Evolutionary conservation across 2,888 invertebrate genomes (phyloP).

Genomic region (Nudaria mundana): DNA sequence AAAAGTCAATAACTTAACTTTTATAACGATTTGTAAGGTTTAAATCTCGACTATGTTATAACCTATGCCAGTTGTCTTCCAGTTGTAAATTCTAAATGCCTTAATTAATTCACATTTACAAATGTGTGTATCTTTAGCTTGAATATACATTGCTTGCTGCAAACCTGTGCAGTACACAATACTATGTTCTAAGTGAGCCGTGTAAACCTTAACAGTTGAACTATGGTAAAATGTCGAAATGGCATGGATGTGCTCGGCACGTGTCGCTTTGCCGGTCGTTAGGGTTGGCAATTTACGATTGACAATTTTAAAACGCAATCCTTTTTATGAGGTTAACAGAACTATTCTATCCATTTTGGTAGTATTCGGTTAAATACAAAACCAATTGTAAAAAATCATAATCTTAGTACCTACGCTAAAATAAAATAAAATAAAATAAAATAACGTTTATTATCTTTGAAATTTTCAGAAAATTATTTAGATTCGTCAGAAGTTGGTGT

Average conservation of each 20-base stretch:
- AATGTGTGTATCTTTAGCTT: constrained; percentile 12
- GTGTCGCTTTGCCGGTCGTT: constrained; percentile 12
- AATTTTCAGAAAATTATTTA: too few species aligned
- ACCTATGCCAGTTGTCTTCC: too few species aligned
- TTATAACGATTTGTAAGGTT: too few species aligned
- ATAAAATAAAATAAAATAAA: too few species aligned
- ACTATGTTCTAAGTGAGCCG: constrained; percentile 49
- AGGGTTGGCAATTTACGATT: constrained; percentile 23
- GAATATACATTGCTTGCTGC: constrained; percentile 40
- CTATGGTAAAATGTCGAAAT: constrained; percentile 44
- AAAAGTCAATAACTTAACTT: too few species aligned
- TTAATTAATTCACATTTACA: constrained; percentile 19
- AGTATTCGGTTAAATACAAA: too few species aligned
- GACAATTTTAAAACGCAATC: constrained; percentile 4
- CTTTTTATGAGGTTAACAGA: background rate
- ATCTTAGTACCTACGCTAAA: too few species aligned
- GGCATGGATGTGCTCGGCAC: constrained; percentile 23
- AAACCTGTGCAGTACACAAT: constrained; percentile 35
- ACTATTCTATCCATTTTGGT: background rate
- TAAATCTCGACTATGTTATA: too few species aligned
- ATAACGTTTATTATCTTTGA: too few species aligned
- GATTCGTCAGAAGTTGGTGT: too few species aligned
- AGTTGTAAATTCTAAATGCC: too few species aligned
- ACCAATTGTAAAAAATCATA: too few species aligned
- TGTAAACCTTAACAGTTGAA: constrained; percentile 57